phyloP scores from a whole-genome alignment of 2,797 vertebrate species.

The Arvicola amphibius region DNA sequence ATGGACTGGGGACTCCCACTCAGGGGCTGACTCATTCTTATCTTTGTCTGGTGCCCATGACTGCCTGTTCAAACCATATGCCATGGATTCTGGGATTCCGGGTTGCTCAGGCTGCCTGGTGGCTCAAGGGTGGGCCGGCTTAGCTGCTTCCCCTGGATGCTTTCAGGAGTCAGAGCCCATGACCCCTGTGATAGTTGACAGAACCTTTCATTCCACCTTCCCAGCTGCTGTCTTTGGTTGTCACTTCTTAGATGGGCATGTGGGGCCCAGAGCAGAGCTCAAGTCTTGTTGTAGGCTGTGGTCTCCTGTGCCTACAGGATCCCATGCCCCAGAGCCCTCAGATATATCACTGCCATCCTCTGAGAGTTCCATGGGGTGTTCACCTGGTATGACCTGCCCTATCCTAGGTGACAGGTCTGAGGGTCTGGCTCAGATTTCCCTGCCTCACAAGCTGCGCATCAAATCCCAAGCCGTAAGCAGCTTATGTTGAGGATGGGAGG shows the following conservation, averaged over 20 bases:
- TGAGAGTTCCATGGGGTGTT: conserved; percentile 35
- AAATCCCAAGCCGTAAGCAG: conserved; percentile 81
- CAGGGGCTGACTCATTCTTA: conserved; percentile 52
- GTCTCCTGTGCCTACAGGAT: accelerated
- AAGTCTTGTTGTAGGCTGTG: conserved; percentile 75
- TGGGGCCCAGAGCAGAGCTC: conserved; percentile 78
- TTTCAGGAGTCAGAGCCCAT: not conserved
- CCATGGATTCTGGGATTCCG: conserved; percentile 62
- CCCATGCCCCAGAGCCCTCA: conserved; percentile 81
- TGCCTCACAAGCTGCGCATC: conserved; percentile 89
- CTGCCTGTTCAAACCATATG: conserved; percentile 5
- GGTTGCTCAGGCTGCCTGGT: conserved; percentile 56
- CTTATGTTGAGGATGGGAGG: not conserved
- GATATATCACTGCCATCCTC: conserved; percentile 87
- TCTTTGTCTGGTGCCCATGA: not conserved
- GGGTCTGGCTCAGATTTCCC: conserved; percentile 72
- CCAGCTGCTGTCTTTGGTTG: conserved; percentile 83
- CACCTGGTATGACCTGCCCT: conserved; percentile 6
- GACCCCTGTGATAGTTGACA: conserved; percentile 56
- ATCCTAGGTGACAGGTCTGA: conserved; percentile 16
- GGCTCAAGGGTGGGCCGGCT: conserved; percentile 41
- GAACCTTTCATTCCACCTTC: conserved; percentile 82
- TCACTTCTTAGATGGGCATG: conserved; percentile 77
- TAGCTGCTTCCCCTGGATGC: conserved; percentile 36
- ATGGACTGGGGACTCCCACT: conserved; percentile 48